These are phyloP conservation scores for Holacanthus passer DNA, from an alignment of 2,113 vertebrate species.

Conservation along the genomic window DNA sequence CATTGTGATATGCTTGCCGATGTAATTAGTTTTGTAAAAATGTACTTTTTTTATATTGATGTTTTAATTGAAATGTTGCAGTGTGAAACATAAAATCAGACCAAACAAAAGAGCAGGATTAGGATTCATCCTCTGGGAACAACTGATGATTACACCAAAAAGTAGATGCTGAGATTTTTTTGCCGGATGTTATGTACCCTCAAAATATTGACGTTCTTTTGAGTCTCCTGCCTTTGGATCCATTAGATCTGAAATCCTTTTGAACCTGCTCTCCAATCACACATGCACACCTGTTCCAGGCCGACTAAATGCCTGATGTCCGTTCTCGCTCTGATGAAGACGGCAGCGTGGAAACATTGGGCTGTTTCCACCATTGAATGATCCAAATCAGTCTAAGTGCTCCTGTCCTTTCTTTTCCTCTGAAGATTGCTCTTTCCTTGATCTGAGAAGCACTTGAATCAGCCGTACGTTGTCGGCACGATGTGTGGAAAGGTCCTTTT, in stretches of 20 bases:
- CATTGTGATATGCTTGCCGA: background rate
- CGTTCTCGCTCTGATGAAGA: background rate
- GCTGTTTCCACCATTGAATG: background rate
- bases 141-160: too few species aligned
- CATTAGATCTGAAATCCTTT: background rate
- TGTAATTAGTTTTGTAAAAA: background rate
- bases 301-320: background rate
- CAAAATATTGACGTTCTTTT: too few species aligned
- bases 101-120: too few species aligned
- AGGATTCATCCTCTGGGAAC: too few species aligned
- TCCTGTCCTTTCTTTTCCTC: background rate
- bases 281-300: background rate
- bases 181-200: too few species aligned
- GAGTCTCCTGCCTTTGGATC: background rate
- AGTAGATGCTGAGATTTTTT: too few species aligned
- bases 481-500: background rate
- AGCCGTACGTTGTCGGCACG: constrained; percentile 3
- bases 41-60: background rate
- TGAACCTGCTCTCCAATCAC: background rate
- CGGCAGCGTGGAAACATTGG: background rate
- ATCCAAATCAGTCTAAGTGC: background rate
- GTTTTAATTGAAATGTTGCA: background rate
- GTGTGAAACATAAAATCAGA: constrained; percentile 3
- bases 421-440: constrained; percentile 11
- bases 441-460: constrained; percentile 23